Percentiles rank a stretch among this genome's conserved stretches.
Conservation (phyloP, 37 sponge, comb jelly and placozoan species). For the Agelas oroides region DNA sequence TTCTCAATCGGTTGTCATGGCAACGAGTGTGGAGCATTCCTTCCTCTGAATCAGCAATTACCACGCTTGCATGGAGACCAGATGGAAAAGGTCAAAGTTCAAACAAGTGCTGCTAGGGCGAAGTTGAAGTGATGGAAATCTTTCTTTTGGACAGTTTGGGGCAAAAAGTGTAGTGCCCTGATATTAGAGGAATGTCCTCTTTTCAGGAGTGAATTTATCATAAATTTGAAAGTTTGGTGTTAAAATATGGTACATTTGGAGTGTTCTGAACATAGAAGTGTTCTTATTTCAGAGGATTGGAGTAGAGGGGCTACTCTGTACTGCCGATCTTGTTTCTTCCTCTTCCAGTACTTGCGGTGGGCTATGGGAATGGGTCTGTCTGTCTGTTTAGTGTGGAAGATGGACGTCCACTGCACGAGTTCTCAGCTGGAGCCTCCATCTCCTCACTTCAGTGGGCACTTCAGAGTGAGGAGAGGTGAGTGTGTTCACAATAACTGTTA, state of each 20-base stretch:
- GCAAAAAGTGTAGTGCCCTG: no score
- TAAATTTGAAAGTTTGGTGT: no score
- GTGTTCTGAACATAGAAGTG: no score
- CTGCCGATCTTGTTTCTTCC: no score
- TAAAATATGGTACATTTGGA: no score
- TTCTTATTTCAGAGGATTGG: no score
- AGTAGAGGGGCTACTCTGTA: no score
- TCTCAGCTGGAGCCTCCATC: slow-evolving; percentile 29
- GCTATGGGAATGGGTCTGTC: slow-evolving; percentile 45
- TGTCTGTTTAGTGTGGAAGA: slow-evolving; percentile 58
- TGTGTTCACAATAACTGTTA: neutral
- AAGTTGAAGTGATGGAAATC: neutral
- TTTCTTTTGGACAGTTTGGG: neutral
- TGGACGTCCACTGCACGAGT: slow-evolving; percentile 43
- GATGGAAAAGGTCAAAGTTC: slow-evolving; percentile 72
- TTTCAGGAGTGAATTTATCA: no score
- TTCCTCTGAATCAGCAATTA: slow-evolving; percentile 25
- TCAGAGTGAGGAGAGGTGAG: neutral
- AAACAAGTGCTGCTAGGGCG: neutral
- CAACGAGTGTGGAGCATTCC: slow-evolving; percentile 67
- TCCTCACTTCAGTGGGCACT: slow-evolving; percentile 51
- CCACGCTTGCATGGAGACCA: slow-evolving; percentile 75
- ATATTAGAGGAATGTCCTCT: no score
- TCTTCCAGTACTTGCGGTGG: slow-evolving; percentile 65
- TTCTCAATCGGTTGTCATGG: slow-evolving; percentile 78